Evolutionary conservation across 1,140 invertebrate genomes (phyloP), one percentile per base, ranked within the genome.

Genomic region (Nautilus pompilius): DNA sequence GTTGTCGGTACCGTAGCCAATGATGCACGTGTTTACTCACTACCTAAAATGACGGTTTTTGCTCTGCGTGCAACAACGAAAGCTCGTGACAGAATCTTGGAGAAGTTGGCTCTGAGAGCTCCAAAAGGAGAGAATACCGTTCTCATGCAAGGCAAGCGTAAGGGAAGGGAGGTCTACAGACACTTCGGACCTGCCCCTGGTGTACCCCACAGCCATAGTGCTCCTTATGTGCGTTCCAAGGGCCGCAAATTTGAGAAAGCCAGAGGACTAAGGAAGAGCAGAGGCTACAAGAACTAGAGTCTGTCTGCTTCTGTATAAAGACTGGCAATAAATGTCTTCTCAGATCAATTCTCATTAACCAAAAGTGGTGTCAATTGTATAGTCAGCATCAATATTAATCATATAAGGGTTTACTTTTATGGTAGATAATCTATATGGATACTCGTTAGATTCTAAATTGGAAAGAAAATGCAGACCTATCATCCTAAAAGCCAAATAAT

Each of bases 211-310:
- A 96, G 93, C 54, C 93, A 98, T 82, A 91, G 95, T 15, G 97
- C 81, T 62, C 95, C 96, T 45, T 91, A 93, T 77, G 93, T 98
- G 30, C 88, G 93, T 60, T 92, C 95, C 34, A 99, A 99, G 89
- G 97, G 97, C 82, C 90, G 96, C 67, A 98, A 98, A 83, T 98
- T 96, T 80, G 97, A 99, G 82, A 89, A 92, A 72, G 95, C 96
- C 73, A 87, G 95, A 84, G 95, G 95, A 80, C 90, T 94, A 80
- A 92, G 95, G 86, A 90, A 91, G 67, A 95, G 91, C 85, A 91
- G 95, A 84, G 96, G 95, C 79, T 99, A 97, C 89, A 99, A 98
- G 86, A 93, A 93, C 84, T 98, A 96, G n/a, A n/a, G n/a, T n/a
- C n/a, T n/a, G n/a, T n/a, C n/a, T n/a, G n/a, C n/a, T n/a, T n/a